Percentiles rank a stretch among this genome's conserved stretches.
These are phyloP conservation scores for Archilochus colubris DNA, from an alignment of 2,113 vertebrate species.

Conservation along the genomic window DNA sequence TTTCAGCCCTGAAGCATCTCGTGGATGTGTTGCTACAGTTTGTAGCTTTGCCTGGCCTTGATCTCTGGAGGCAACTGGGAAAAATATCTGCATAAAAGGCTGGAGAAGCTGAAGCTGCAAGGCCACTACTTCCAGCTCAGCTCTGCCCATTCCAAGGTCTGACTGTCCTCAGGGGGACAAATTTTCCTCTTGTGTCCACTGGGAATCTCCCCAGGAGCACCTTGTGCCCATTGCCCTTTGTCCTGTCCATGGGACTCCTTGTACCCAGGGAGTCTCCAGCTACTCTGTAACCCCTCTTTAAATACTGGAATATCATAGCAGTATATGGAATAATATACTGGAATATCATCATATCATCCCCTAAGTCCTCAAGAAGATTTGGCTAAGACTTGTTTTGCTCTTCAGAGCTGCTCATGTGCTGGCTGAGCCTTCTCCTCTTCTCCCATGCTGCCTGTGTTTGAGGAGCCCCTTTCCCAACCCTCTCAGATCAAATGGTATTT, in stretches of 20 bases:
- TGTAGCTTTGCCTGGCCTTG: accelerated
- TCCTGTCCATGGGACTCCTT: no score
- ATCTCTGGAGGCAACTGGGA: not conserved
- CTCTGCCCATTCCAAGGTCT: not conserved
- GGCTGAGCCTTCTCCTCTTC: not conserved
- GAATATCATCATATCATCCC: no score
- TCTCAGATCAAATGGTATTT: not conserved
- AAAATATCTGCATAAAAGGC: not conserved
- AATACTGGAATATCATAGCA: no score
- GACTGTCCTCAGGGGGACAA: no score
- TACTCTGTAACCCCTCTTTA: no score
- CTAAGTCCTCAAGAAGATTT: no score
- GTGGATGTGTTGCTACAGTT: not conserved
- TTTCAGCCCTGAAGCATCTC: not conserved
- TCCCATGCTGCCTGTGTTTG: accelerated
- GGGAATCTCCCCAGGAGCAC: no score
- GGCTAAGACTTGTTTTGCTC: not conserved
- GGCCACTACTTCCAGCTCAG: not conserved
- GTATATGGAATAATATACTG: no score
- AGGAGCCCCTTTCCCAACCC: not conserved
- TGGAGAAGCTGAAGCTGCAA: not conserved
- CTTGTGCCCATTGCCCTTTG: no score
- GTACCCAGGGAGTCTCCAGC: no score
- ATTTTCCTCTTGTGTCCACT: no score
- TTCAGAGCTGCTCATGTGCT: not conserved